Evolutionary conservation across 2,888 invertebrate genomes (phyloP).

Genomic region (Ariolimax columbianus): DNA sequence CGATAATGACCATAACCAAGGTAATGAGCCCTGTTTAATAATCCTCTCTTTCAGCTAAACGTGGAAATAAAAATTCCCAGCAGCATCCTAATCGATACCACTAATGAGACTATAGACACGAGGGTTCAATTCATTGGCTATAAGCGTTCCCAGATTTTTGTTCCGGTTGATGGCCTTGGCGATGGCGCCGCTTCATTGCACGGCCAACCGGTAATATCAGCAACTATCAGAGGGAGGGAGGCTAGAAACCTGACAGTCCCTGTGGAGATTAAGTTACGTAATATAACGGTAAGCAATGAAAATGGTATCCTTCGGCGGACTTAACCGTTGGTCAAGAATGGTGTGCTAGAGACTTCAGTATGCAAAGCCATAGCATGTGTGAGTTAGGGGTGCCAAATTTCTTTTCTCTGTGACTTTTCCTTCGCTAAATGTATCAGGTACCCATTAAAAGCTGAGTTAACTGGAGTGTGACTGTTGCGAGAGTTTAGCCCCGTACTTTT

Average conservation of each 20-base stretch:
- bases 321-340: too few species aligned
- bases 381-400: too few species aligned
- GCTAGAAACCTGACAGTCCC: slow-evolving; percentile 63
- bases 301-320: too few species aligned
- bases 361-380: too few species aligned
- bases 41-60: slow-evolving; percentile 58
- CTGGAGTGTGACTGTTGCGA: too few species aligned
- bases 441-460: too few species aligned
- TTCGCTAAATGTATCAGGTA: too few species aligned
- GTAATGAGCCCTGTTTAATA: too few species aligned
- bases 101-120: slow-evolving; percentile 31
- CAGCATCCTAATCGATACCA: slow-evolving; percentile 57
- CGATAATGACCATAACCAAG: too few species aligned
- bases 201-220: slow-evolving; percentile 66
- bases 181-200: slow-evolving; percentile 11
- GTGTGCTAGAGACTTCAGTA: too few species aligned
- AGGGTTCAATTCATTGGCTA: slow-evolving; percentile 64
- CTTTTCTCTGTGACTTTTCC: too few species aligned
- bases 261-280: slow-evolving; percentile 63
- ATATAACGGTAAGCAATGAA: slow-evolving; percentile 64
- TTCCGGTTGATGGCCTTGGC: slow-evolving; percentile 59
- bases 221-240: slow-evolving; percentile 62
- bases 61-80: slow-evolving; percentile 61
- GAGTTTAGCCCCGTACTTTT: too few species aligned
- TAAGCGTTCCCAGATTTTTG: slow-evolving; percentile 66